Evolutionary conservation across 30 jellyfish, hydroid and myxozoan genomes (phyloP).

Genomic region (Mastigias papua): DNA sequence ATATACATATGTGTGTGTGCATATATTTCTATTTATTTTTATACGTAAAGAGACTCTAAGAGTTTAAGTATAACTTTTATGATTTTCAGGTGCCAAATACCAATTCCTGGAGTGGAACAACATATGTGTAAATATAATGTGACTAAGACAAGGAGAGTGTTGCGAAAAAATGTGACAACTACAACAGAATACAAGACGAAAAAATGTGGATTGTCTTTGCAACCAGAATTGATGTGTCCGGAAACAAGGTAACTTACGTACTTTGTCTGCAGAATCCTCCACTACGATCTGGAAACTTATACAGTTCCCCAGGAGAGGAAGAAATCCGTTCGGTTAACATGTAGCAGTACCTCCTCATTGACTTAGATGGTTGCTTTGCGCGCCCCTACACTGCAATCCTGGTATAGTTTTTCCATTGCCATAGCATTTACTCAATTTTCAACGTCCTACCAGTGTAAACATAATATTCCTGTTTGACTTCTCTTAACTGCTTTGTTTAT

Average conservation of each 20-base stretch:
- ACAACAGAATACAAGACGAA: constrained; percentile 68
- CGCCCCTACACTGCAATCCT: background rate
- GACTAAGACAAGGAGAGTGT: constrained; percentile 45
- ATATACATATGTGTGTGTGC: too few species aligned
- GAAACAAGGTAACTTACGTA: constrained; percentile 55
- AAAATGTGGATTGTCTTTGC: constrained; percentile 66
- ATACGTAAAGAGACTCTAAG: too few species aligned
- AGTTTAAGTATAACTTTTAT: too few species aligned
- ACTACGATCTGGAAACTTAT: background rate
- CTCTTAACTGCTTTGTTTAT: background rate
- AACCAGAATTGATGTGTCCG: constrained; percentile 76
- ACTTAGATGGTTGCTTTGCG: background rate
- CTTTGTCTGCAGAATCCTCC: background rate
- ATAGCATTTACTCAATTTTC: background rate
- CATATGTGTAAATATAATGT: constrained; percentile 50
- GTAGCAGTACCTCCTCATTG: background rate
- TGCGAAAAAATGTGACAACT: constrained; percentile 72
- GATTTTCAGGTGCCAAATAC: constrained; percentile 69
- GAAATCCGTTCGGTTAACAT: background rate
- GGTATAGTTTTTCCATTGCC: background rate
- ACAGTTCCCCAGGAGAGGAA: background rate
- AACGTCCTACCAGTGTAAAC: background rate
- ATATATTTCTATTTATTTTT: too few species aligned
- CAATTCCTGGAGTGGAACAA: constrained; percentile 50
- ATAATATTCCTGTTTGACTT: background rate